These are phyloP conservation scores for Zaprionus ornatus DNA, from an alignment of 1,140 invertebrate genomes.

Conservation along the genomic window DNA sequence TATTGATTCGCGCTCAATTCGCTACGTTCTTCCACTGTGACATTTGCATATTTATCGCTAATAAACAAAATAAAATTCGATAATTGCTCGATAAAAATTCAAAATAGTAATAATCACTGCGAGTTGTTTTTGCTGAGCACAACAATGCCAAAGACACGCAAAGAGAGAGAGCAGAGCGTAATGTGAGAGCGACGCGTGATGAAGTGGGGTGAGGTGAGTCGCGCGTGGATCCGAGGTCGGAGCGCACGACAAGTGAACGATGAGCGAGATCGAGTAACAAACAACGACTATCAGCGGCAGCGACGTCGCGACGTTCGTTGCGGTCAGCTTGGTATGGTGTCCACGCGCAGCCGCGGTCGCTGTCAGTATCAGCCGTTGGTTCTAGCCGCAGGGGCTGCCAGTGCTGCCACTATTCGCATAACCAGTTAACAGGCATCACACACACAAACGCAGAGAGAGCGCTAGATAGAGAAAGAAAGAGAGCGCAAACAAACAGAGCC, in stretches of 20 bases:
- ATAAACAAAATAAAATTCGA: conserved; percentile 26
- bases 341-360: conserved; percentile 18
- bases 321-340: conserved; percentile 21
- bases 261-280: conserved; percentile 65
- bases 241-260: conserved; percentile 56
- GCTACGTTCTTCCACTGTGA: conserved; percentile 47
- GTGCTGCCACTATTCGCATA: conserved; percentile 67
- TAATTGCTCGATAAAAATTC: not conserved
- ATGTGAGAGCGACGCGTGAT: not conserved
- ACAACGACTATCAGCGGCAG: conserved; percentile 49
- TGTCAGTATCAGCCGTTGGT: conserved; percentile 48
- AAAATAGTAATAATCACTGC: conserved; percentile 1
- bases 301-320: conserved; percentile 7
- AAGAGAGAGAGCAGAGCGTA: not conserved
- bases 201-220: not conserved
- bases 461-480: conserved; percentile 22
- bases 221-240: not conserved
- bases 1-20: conserved; percentile 51
- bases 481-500: conserved; percentile 25
- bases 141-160: conserved; percentile 20
- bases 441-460: conserved; percentile 25
- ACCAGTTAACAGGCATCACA: conserved; percentile 69
- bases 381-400: conserved; percentile 64
- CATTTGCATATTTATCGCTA: conserved; percentile 61
- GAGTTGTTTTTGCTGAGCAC: conserved; percentile 15